phyloP scores from a whole-genome alignment of 2,113 vertebrate species.

The Oplegnathus fasciatus region DNA sequence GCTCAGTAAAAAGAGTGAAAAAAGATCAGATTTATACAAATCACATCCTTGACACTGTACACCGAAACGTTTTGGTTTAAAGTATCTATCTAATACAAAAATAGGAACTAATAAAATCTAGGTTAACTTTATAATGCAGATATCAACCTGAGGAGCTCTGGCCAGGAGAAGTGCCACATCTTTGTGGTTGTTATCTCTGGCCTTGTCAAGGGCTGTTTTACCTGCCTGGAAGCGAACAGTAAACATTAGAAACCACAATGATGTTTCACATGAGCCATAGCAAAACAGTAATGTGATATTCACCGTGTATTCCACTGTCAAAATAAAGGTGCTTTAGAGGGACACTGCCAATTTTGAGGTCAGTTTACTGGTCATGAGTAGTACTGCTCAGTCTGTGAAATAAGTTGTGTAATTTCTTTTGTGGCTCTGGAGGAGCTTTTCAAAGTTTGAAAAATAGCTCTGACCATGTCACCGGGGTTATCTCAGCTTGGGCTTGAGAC shows the following conservation, averaged over 20 bases:
- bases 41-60: neutral
- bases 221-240: slow-evolving; percentile 83
- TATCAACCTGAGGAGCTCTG: slow-evolving; percentile 90
- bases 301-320: neutral
- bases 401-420: neutral
- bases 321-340: neutral
- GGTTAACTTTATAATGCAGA: neutral
- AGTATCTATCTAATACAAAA: neutral
- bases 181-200: slow-evolving; percentile 89
- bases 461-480: neutral
- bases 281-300: neutral
- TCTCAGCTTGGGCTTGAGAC: neutral
- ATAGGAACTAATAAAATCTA: neutral
- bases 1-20: neutral
- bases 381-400: neutral
- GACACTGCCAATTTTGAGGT: neutral
- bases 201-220: slow-evolving; percentile 91
- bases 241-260: neutral
- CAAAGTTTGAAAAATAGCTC: neutral
- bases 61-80: neutral
- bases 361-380: neutral
- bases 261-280: neutral
- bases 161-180: slow-evolving; percentile 90
- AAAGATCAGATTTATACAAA: too few species aligned
- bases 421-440: neutral